Evolutionary conservation across 2,888 invertebrate genomes (phyloP), one percentile per base, ranked within the genome.

Genomic region (Saturnia pavonia): DNA sequence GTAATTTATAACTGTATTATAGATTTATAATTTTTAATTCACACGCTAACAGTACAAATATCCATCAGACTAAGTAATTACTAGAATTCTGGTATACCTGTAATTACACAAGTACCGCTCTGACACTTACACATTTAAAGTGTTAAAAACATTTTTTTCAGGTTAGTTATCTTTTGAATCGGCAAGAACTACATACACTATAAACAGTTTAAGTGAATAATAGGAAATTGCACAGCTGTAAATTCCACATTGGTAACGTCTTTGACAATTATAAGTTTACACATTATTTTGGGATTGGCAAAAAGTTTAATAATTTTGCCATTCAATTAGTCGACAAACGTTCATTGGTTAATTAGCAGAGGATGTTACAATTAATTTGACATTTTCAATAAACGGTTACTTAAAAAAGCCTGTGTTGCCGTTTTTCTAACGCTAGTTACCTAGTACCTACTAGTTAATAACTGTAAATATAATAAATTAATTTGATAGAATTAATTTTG

Each of bases 241-340:
- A 22, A 63, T 63, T 34, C 63, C 40, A 6, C 65, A 19, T 40
- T 3, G 16, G 8, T 40, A 4, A 65, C 27, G 14, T 34, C 27
- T 1, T 19, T 65, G 40, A 12, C 34, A 34, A 65, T 40, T 65
- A 65, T 40, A 40, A 40, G 14, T 8, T n/a, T 19, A 40, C 65
- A 65, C 19, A 16, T 16, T 40, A 19, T 34, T 65, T 65, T 65
- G 40, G 19, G 16, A 1, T 40, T 40, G 16, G 8, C 14, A 65
- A 65, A 57, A 65, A 40, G 65, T 40, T 34, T 40, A 65, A 65
- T 6, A 40, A 65, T 34, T 65, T n/a, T 65, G 40, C 65, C 65
- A 40, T 40, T 65, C 34, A 40, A 14, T 40, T 65, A 57, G 19
- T 25, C 65, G 40, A 40, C 65, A 19, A n/a, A 65, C 34, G 40